Base-by-base conservation (phyloP, 2,888 invertebrate genomes). In the Morpho deidamia region DNA sequence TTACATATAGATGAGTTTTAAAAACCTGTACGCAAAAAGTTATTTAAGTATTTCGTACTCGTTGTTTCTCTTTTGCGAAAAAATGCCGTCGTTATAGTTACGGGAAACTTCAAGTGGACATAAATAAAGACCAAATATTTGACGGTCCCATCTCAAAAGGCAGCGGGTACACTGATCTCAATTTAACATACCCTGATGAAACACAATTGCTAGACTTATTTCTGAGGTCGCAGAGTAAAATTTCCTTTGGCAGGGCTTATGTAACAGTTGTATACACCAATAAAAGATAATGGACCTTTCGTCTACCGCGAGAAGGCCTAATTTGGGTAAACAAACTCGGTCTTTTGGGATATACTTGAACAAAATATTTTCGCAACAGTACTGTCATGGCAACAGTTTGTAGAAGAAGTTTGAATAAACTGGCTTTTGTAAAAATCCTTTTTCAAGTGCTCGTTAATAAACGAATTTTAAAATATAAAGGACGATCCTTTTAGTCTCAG, bases 81-180 rank as follows among this genome's bases (percentile, higher is more conserved):
- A 81, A 77, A 75, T 70, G 71, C 64, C 72, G 71, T 74, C 73
- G 70, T 74, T 76, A 78, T 80, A 78, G 77, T 81, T 66, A 76
- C 77, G 72, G 72, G 76, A 76, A 87, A 84, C 83, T 87, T 85
- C 78, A 83, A 87, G 85, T 83, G 86, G 83, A 83, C 85, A 84
- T 88, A 88, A 88, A 88, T 87, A 89, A 87, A 80, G 83, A 80
- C 74, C 81, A 83, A 83, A 84, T 84, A 86, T 87, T 84, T 76
- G 81, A 81, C 75, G 79, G 82, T 81, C 78, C 78, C 79, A 78
- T 78, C 84, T 76, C 79, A 66, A 76, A 83, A 78, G 78, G 78
- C 74, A 81, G 76, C 70, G 74, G 67, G 72, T 58, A 64, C 37
- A 43, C 55, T 66, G 68, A 68, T 70, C 72, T 71, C 69, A 72